These are phyloP conservation scores for Astreopora myriophthalma DNA, from an alignment of 64 coral and sea anemone species.

Conservation along the genomic window DNA sequence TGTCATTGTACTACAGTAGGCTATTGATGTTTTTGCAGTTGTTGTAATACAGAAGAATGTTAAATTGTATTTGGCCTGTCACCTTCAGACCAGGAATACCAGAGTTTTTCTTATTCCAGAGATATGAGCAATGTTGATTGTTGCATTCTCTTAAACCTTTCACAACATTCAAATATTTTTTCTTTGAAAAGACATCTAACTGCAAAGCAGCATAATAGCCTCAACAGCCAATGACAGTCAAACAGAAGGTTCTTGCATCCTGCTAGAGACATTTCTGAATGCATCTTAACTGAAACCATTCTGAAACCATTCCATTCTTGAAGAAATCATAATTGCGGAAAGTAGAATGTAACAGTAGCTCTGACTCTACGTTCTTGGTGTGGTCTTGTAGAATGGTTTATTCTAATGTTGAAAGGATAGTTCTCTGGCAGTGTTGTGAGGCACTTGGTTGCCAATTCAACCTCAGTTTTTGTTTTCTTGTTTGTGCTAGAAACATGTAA, in stretches of 20 bases:
- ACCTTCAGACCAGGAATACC: not conserved
- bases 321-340: too few relatives aligned
- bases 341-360: not conserved
- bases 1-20: too few relatives aligned
- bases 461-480: not conserved
- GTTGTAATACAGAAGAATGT: not conserved
- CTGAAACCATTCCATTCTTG: too few relatives aligned
- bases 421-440: not conserved
- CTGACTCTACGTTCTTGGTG: not conserved
- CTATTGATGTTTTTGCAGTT: conserved; percentile 52
- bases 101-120: not conserved
- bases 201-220: conserved; percentile 7
- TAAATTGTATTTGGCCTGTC: not conserved
- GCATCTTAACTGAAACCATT: not conserved
- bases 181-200: not conserved
- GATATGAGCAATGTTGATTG: not conserved
- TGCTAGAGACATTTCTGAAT: not conserved
- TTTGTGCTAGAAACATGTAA: not conserved
- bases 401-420: not conserved
- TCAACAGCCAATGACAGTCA: not conserved
- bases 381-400: not conserved
- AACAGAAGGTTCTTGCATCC: not conserved
- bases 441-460: not conserved
- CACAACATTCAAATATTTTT: not conserved
- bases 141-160: not conserved